Percentiles rank a stretch among this genome's conserved stretches.
Evolutionary conservation across 2,888 invertebrate genomes (phyloP).

Genomic region (Tineola bisselliella): DNA sequence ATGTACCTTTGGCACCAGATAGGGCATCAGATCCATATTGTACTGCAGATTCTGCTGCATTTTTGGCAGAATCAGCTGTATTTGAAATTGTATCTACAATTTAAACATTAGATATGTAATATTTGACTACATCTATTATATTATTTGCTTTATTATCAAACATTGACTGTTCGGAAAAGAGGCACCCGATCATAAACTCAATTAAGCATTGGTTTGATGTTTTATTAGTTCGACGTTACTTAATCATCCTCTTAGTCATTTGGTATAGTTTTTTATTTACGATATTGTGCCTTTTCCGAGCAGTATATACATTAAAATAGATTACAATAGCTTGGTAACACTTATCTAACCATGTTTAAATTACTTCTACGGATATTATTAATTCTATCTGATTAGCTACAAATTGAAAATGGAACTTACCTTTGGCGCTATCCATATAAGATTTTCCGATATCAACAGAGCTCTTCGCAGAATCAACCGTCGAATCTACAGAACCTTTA

Average conservation of each 20-base stretch:
- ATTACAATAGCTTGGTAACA: not conserved
- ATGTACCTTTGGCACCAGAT: slow-evolving; percentile 33
- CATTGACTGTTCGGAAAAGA: not conserved
- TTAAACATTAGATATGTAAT: slow-evolving; percentile 3
- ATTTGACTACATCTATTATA: not conserved
- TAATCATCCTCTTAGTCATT: too few species aligned
- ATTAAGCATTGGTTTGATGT: too few species aligned
- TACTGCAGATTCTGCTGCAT: slow-evolving; percentile 30
- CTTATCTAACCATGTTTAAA: not conserved
- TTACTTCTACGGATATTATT: not conserved
- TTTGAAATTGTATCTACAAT: slow-evolving; percentile 34
- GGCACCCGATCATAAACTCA: not conserved
- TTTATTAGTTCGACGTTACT: too few species aligned
- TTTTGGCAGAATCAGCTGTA: slow-evolving; percentile 37
- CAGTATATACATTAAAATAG: not conserved
- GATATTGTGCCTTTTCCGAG: too few species aligned
- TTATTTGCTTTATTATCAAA: not conserved
- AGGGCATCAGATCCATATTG: slow-evolving; percentile 34
- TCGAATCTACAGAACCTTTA: slow-evolving; percentile 33
- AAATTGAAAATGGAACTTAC: slow-evolving; percentile 23
- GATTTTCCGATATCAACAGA: slow-evolving; percentile 25
- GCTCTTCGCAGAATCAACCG: slow-evolving; percentile 34
- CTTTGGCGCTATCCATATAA: slow-evolving; percentile 39
- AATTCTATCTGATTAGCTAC: not conserved
- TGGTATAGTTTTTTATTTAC: too few species aligned